A percentile compares a stretch with the other conserved stretches of the same genome.
Conservation (phyloP, 1,140 invertebrate species). For the Mactra quadrangularis region DNA sequence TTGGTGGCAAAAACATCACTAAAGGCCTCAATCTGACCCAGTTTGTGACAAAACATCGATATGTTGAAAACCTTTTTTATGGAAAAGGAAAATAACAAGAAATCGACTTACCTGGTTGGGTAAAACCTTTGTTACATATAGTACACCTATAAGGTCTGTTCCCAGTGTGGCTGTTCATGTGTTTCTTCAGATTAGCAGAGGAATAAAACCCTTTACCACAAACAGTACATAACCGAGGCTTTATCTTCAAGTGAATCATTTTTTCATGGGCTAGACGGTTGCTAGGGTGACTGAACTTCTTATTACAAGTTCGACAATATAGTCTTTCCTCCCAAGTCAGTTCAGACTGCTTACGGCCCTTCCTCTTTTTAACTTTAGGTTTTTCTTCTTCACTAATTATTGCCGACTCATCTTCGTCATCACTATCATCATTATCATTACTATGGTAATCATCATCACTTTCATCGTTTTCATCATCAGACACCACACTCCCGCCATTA, state of each 20-base stretch:
- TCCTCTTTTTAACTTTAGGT: no score
- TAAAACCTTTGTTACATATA: conserved; percentile 24
- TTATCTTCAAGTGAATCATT: conserved; percentile 92
- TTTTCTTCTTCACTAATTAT: no score
- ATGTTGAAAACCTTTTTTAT: no score
- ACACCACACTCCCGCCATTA: no score
- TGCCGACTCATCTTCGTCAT: no score
- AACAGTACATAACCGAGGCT: conserved; percentile 93
- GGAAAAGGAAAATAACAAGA: no score
- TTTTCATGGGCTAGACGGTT: conserved; percentile 87
- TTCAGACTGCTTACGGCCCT: not conserved
- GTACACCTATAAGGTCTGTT: conserved; percentile 81
- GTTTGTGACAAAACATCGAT: no score
- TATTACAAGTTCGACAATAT: conserved; percentile 64
- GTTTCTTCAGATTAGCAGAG: conserved; percentile 96
- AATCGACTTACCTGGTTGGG: conserved; percentile 2
- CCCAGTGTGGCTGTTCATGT: conserved; percentile 87
- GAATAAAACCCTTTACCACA: conserved; percentile 96
- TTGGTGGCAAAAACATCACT: no score
- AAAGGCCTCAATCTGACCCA: no score
- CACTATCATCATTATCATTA: no score
- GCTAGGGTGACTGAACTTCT: conserved; percentile 53
- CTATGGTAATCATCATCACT: no score
- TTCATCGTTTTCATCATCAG: no score
- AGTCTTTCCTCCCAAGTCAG: conserved; percentile 32